phyloP scores from a whole-genome alignment of 2,113 vertebrate species.

The Thunnus maccoyii region DNA sequence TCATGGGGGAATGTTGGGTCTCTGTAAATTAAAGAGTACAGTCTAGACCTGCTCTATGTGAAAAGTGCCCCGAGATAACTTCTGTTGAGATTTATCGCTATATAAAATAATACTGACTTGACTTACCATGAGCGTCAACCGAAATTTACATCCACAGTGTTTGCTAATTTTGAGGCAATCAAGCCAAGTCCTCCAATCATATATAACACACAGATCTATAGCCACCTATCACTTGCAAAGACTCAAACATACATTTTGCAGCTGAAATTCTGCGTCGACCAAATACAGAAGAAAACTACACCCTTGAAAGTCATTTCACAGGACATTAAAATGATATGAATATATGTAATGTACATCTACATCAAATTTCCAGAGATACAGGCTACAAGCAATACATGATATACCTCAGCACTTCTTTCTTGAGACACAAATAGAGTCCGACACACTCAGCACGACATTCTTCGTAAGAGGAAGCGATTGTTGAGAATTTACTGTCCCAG shows the following conservation, averaged over 20 bases:
- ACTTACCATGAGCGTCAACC: background rate
- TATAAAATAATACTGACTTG: too few relatives aligned
- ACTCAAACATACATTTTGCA: too few relatives aligned
- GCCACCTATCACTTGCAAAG: too few relatives aligned
- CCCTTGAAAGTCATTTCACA: background rate
- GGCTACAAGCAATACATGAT: background rate
- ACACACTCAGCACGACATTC: conserved; percentile 94
- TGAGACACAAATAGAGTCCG: conserved; percentile 92
- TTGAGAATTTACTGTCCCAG: conserved; percentile 95
- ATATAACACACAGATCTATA: background rate
- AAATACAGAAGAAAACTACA: too few relatives aligned
- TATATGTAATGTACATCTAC: background rate
- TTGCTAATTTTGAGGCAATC: background rate
- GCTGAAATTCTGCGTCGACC: too few relatives aligned
- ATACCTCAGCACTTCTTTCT: conserved; percentile 88
- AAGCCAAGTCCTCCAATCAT: background rate
- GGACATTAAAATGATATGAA: background rate
- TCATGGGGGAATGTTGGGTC: too few relatives aligned
- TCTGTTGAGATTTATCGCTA: too few relatives aligned
- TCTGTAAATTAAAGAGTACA: too few relatives aligned
- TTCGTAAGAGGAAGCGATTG: conserved; percentile 92
- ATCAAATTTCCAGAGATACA: background rate
- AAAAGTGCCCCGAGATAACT: too few relatives aligned
- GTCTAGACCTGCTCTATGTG: too few relatives aligned
- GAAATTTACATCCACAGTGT: background rate